Percentiles rank a stretch among this genome's conserved stretches.
Conservation (phyloP, 1,140 invertebrate genomes). For the Geopemphigus sp. region DNA sequence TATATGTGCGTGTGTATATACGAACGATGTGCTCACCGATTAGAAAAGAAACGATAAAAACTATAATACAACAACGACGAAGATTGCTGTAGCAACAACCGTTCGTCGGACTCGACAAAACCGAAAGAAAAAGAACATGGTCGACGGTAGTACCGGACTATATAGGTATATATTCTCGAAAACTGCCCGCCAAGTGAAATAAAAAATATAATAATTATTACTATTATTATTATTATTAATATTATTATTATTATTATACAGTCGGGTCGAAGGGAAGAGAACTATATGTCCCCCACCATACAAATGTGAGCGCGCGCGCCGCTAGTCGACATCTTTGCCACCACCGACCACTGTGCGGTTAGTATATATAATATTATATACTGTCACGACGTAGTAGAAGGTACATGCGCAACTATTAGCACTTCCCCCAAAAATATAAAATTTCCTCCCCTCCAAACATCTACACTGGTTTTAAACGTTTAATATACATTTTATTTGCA, state of each 20-base stretch:
- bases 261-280: constrained; percentile 26
- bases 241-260: not conserved
- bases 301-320: not conserved
- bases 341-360: not conserved
- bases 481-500: too few species aligned
- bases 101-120: constrained; percentile 12
- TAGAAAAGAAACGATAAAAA: too few species aligned
- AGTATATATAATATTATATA: too few species aligned
- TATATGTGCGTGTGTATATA: too few species aligned
- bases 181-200: constrained; percentile 30
- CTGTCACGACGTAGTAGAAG: too few species aligned
- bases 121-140: constrained; percentile 38
- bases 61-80: not conserved
- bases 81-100: not conserved
- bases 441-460: not conserved
- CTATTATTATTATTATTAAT: too few species aligned
- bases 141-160: not conserved
- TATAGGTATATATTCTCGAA: constrained; percentile 16
- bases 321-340: not conserved
- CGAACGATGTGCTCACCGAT: too few species aligned
- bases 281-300: constrained; percentile 29
- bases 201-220: not conserved
- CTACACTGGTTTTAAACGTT: not conserved
- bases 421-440: not conserved
- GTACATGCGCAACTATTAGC: not conserved